A percentile compares a stretch with the other conserved stretches of the same genome.
phyloP scores from a whole-genome alignment of 2,113 vertebrate species.

The Coreoperca whiteheadi region DNA sequence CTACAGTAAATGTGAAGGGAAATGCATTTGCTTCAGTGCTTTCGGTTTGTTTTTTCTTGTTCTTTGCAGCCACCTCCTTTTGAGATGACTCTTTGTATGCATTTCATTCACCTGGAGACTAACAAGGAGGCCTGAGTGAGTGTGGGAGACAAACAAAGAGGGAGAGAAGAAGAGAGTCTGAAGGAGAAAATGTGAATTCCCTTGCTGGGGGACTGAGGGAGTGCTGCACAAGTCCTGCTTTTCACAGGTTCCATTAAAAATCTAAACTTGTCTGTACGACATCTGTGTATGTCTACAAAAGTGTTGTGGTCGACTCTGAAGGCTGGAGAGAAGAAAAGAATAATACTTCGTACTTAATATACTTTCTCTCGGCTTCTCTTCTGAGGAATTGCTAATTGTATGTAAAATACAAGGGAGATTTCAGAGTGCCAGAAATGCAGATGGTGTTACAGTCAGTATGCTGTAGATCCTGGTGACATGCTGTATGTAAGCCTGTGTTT shows the following conservation, averaged over 20 bases:
- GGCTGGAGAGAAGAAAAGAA: constrained; percentile 44
- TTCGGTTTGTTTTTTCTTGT: constrained; percentile 33
- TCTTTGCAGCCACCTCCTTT: constrained; percentile 27
- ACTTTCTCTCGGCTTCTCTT: constrained; percentile 48
- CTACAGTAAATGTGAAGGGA: constrained; percentile 5
- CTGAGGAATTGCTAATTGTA: constrained; percentile 53
- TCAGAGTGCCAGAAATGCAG: constrained; percentile 37
- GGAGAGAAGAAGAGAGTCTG: constrained; percentile 37
- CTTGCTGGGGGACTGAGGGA: constrained; percentile 33
- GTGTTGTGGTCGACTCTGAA: constrained; percentile 15
- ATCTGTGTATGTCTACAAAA: constrained; percentile 41
- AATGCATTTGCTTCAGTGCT: constrained; percentile 3
- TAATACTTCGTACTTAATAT: constrained; percentile 3
- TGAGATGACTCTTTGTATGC: constrained; percentile 39
- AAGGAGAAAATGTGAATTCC: constrained; percentile 38
- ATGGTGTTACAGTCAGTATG: constrained; percentile 30
- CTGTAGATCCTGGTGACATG: constrained; percentile 17
- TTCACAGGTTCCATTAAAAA: constrained; percentile 52
- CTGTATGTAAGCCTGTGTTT: constrained; percentile 43
- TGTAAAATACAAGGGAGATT: constrained; percentile 26
- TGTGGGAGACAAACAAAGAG: constrained; percentile 35
- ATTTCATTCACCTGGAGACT: constrained; percentile 52
- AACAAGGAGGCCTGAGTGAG: constrained; percentile 35
- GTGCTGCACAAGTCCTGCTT: constrained; percentile 27
- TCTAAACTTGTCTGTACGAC: constrained; percentile 40